phyloP scores from a whole-genome alignment of 2,797 vertebrate species.

The Enteromius thamalakanensis region DNA sequence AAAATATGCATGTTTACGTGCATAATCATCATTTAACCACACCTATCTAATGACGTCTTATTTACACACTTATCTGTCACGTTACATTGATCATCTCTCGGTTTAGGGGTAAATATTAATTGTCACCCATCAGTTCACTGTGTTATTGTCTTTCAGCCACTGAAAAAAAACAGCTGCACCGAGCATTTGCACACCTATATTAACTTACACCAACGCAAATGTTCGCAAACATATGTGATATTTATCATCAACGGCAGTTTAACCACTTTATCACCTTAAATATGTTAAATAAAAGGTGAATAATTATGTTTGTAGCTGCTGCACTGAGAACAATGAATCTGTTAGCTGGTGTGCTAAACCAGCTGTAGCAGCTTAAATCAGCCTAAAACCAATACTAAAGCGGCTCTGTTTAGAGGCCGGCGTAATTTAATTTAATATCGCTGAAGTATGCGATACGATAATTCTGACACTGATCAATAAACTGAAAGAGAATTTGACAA shows the following conservation, averaged over 20 bases:
- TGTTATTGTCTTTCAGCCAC: slow-evolving; percentile 10
- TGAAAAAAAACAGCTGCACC: neutral
- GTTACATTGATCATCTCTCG: neutral
- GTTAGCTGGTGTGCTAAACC: slow-evolving; percentile 49
- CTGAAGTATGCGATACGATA: neutral
- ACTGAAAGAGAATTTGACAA: slow-evolving; percentile 2
- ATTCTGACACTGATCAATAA: neutral
- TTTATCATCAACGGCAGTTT: neutral
- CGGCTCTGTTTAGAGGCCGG: neutral
- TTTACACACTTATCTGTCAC: neutral
- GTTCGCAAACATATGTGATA: neutral
- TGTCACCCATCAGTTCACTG: neutral
- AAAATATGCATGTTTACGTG: neutral
- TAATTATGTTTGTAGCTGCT: slow-evolving; percentile 4
- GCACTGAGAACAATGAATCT: slow-evolving; percentile 44
- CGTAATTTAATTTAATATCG: neutral
- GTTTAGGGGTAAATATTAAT: neutral
- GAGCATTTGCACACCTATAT: neutral
- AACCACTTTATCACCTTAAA: neutral
- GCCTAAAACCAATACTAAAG: neutral
- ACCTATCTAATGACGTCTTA: neutral
- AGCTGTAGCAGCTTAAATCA: slow-evolving; percentile 21
- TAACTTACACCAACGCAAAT: neutral
- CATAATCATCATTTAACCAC: neutral
- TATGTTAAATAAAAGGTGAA: slow-evolving; percentile 47